Evolutionary conservation across 2,113 vertebrate genomes (phyloP).

Genomic region (Antennarius striatus): DNA sequence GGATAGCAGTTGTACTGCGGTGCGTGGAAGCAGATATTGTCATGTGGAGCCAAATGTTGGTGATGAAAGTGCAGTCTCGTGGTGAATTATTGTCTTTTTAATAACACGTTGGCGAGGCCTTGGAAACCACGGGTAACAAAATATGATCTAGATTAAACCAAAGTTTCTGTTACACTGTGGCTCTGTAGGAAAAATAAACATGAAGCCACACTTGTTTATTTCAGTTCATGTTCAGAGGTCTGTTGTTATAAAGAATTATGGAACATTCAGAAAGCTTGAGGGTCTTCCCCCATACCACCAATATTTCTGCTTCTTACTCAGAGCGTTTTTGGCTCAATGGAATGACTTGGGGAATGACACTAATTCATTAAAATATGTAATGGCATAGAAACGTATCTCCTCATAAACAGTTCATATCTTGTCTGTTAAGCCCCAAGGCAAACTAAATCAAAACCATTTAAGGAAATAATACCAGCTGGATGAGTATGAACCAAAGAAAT

Average conservation of each 20-base stretch:
- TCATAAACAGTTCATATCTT: conserved; percentile 19
- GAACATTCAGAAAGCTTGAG: not conserved
- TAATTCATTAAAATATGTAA: not conserved
- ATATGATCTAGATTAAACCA: conserved; percentile 6
- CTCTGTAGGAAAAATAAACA: conserved; percentile 1
- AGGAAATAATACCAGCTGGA: conserved; percentile 17
- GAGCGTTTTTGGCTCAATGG: conserved; percentile 1
- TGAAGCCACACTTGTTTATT: conserved; percentile 17
- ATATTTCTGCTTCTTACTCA: conserved; percentile 1
- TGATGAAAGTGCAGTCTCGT: conserved; percentile 21
- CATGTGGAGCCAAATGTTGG: conserved; percentile 22
- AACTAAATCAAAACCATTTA: conserved; percentile 34
- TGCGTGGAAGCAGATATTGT: conserved; percentile 26
- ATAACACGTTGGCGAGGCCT: conserved; percentile 2
- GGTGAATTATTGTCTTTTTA: conserved; percentile 2
- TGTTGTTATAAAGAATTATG: conserved; percentile 6
- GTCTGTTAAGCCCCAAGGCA: conserved; percentile 19
- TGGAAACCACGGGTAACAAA: conserved; percentile 18
- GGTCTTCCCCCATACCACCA: conserved; percentile 3
- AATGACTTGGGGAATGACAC: conserved; percentile 26
- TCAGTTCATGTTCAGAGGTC: not conserved
- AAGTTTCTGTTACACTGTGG: not conserved
- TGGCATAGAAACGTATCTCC: conserved; percentile 17
- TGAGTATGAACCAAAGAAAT: conserved; percentile 17
- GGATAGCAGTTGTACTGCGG: not conserved